These are phyloP conservation scores for Dasypolia templi DNA, from an alignment of 2,888 invertebrate species.

Conservation along the genomic window DNA sequence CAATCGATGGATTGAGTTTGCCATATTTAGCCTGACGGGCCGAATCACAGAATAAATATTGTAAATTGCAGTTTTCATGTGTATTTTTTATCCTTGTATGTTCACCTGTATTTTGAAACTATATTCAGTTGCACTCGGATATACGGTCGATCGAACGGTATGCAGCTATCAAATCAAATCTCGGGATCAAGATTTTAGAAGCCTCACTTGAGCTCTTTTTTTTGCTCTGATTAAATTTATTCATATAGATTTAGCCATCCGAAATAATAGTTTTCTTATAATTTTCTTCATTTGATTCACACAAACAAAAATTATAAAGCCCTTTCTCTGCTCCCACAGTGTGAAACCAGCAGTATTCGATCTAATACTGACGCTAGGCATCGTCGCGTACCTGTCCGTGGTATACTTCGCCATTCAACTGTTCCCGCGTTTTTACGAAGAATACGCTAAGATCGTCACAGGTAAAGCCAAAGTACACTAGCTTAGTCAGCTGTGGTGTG, in stretches of 20 bases:
- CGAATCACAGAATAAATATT: neutral
- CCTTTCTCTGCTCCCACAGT: conserved; percentile 85
- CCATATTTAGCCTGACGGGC: neutral
- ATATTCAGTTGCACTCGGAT: too few species aligned
- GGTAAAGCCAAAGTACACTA: conserved; percentile 85
- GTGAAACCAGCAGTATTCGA: conserved; percentile 99
- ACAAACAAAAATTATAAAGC: neutral
- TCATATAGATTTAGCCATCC: too few species aligned
- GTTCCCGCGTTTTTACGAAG: conserved; percentile 92
- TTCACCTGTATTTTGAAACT: too few species aligned
- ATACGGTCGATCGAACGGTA: neutral
- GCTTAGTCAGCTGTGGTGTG: conserved; percentile 57
- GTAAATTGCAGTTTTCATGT: neutral
- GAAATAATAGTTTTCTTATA: neutral
- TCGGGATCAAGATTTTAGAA: neutral
- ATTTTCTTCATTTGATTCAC: neutral
- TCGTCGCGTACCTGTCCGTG: conserved; percentile 95
- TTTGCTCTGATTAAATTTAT: too few species aligned
- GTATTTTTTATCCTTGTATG: neutral
- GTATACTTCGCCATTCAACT: conserved; percentile 95
- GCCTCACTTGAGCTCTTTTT: too few species aligned
- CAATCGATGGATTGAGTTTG: neutral
- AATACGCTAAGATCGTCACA: conserved; percentile 90
- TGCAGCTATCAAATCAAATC: neutral
- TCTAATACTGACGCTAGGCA: conserved; percentile 96